Conservation (phyloP, 2,888 invertebrate species). For the Hetaerina titia region DNA sequence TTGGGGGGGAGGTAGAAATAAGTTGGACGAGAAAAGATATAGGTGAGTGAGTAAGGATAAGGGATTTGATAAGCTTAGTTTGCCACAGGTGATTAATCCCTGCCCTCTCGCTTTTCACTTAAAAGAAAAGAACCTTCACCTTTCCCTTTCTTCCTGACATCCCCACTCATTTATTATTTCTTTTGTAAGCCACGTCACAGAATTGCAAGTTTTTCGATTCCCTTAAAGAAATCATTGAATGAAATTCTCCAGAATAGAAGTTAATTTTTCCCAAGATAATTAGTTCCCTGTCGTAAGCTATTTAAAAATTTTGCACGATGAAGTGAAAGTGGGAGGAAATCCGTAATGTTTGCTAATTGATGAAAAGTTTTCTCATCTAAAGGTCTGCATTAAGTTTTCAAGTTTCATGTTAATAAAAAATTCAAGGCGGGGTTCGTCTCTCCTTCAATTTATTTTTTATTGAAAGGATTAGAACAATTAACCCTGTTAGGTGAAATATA, state of each 20-base stretch:
- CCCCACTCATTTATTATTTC: neutral
- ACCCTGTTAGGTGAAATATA: no score
- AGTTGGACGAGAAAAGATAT: neutral
- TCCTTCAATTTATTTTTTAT: neutral
- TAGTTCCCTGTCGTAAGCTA: neutral
- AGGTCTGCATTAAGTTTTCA: neutral
- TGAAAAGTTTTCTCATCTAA: neutral
- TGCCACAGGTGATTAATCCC: conserved; percentile 10
- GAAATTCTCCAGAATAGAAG: neutral
- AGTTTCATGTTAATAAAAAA: neutral
- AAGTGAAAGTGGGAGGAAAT: neutral
- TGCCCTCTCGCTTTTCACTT: neutral
- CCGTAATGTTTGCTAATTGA: neutral
- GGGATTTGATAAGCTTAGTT: conserved; percentile 41
- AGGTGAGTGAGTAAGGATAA: neutral
- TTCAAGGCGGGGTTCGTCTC: neutral
- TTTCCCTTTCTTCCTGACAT: neutral
- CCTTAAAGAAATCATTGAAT: neutral
- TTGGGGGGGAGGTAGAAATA: neutral
- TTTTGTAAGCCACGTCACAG: neutral
- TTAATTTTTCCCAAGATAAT: neutral
- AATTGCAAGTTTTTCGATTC: neutral
- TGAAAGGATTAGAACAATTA: neutral
- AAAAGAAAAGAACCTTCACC: neutral
- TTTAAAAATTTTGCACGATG: neutral